A percentile compares a stretch with the other conserved stretches of the same genome.
These are phyloP conservation scores for Falco rusticolus DNA, from an alignment of 2,797 vertebrate genomes.

Conservation along the genomic window DNA sequence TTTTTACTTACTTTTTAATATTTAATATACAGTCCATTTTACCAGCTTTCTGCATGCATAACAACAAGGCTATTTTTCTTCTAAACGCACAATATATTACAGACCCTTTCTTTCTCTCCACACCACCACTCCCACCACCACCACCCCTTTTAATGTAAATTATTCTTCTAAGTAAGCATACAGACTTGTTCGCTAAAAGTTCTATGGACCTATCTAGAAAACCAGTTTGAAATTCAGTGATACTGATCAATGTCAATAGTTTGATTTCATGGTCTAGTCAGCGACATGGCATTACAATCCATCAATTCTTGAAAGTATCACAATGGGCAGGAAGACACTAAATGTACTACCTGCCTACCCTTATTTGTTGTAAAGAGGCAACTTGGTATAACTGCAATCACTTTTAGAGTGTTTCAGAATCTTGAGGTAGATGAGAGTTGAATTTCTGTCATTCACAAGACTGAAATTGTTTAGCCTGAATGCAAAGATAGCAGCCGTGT, in stretches of 20 bases:
- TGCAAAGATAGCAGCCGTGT: background rate
- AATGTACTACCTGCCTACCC: background rate
- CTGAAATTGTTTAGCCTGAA: background rate
- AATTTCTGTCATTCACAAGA: background rate
- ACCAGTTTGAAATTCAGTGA: background rate
- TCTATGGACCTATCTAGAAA: background rate
- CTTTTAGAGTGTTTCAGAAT: background rate
- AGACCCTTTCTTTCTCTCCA: background rate
- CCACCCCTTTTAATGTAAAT: background rate
- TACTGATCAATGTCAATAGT: background rate
- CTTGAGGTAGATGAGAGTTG: background rate
- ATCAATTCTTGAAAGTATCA: background rate
- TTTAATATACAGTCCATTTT: background rate
- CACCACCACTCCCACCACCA: no score
- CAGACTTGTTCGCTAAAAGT: background rate
- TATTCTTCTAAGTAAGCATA: background rate
- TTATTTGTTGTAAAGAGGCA: background rate
- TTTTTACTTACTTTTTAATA: conserved; percentile 4
- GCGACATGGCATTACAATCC: background rate
- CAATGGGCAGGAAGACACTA: background rate
- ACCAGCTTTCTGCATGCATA: background rate
- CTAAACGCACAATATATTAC: background rate
- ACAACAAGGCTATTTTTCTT: background rate
- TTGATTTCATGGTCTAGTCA: background rate
- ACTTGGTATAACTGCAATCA: background rate